Conservation (phyloP, 2,888 invertebrate genomes). For the Chrysotoxum bicinctum region DNA sequence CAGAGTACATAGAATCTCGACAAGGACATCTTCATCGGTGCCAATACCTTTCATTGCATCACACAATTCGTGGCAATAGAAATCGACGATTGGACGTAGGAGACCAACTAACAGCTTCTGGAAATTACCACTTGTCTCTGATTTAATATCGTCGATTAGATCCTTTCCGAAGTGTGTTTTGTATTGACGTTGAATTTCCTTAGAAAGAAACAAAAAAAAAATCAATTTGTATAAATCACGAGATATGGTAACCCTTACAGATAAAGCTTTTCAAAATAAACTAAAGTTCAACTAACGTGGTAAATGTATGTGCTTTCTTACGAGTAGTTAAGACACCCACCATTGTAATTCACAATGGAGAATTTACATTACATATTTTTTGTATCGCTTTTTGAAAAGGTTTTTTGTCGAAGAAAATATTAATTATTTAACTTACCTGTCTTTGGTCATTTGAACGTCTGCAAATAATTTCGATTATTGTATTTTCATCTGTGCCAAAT, state of each 20-base stretch:
- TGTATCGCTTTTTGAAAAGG: background rate
- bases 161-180: slow-evolving; percentile 84
- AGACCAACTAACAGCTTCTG: slow-evolving; percentile 91
- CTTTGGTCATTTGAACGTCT: slow-evolving; percentile 93
- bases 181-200: slow-evolving; percentile 80
- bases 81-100: slow-evolving; percentile 92
- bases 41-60: slow-evolving; percentile 92
- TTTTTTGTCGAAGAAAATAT: background rate
- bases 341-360: slow-evolving; percentile 39
- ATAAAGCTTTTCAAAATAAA: background rate
- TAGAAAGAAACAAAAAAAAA: slow-evolving; percentile 14
- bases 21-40: slow-evolving; percentile 92
- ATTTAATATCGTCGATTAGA: slow-evolving; percentile 91
- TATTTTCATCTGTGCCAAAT: slow-evolving; percentile 93
- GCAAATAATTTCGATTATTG: slow-evolving; percentile 92
- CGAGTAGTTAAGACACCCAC: slow-evolving; percentile 21
- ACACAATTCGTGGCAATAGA: slow-evolving; percentile 90
- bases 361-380: background rate
- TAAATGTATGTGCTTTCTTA: background rate
- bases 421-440: slow-evolving; percentile 82
- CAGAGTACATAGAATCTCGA: slow-evolving; percentile 94
- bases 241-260: slow-evolving; percentile 14
- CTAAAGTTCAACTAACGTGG: background rate
- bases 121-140: slow-evolving; percentile 94
- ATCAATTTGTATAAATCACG: background rate